Conservation (phyloP, 2,113 vertebrate species). For the Numenius arquata region DNA sequence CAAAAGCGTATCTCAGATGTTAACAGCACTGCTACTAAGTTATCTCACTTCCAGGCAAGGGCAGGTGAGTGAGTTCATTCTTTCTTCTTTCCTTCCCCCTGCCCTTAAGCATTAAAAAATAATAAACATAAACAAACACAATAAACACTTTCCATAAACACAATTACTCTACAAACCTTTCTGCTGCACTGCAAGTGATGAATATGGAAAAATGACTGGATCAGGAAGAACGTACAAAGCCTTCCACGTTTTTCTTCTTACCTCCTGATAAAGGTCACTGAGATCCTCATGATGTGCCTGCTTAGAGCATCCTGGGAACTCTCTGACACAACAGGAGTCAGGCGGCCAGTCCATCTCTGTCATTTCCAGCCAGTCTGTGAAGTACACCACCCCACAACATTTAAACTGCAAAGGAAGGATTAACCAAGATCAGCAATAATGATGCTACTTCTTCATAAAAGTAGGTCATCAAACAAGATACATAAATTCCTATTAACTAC, state of each 20-base stretch:
- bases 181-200: background rate
- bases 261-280: slow-evolving; percentile 96
- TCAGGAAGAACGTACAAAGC: background rate
- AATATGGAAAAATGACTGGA: background rate
- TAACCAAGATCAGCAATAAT: slow-evolving; percentile 30
- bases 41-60: background rate
- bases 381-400: slow-evolving; percentile 97
- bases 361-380: slow-evolving; percentile 99
- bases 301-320: slow-evolving; percentile 92
- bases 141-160: background rate
- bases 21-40: background rate
- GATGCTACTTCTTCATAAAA: background rate
- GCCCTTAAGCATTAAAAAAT: background rate
- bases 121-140: background rate
- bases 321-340: slow-evolving; percentile 94
- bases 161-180: background rate
- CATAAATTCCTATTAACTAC: background rate
- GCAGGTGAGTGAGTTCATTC: background rate
- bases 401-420: slow-evolving; percentile 85
- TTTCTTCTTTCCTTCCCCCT: background rate
- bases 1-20: background rate
- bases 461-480: background rate
- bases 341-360: slow-evolving; percentile 98
- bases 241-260: slow-evolving; percentile 59
- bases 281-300: slow-evolving; percentile 91